Evolutionary conservation across 2,113 vertebrate species (phyloP).

Genomic region (Isichthys henryi): DNA sequence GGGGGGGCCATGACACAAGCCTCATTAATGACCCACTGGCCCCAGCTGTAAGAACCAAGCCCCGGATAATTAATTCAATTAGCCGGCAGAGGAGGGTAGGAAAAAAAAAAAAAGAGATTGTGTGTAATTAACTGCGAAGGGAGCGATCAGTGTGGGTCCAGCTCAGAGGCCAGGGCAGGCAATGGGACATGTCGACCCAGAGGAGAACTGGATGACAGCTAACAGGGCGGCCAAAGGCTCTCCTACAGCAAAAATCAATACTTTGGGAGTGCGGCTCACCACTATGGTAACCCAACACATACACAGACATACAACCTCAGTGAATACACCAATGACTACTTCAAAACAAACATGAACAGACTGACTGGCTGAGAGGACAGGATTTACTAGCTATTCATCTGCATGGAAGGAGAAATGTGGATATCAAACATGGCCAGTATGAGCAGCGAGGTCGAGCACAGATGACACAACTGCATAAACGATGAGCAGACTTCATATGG

Average conservation of each 20-base stretch:
- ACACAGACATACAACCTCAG: neutral
- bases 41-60: slow-evolving; percentile 75
- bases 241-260: neutral
- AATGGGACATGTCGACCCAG: slow-evolving; percentile 63
- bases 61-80: slow-evolving; percentile 85
- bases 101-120: slow-evolving; percentile 65
- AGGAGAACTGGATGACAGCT: slow-evolving; percentile 53
- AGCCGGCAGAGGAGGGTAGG: slow-evolving; percentile 79
- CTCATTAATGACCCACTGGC: slow-evolving; percentile 80
- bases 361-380: neutral
- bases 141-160: slow-evolving; percentile 74
- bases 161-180: slow-evolving; percentile 64
- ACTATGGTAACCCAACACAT: neutral
- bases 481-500: slow-evolving; percentile 29
- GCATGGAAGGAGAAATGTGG: neutral
- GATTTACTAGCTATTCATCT: neutral
- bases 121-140: slow-evolving; percentile 76
- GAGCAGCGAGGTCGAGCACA: neutral
- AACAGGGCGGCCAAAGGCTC: neutral
- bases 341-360: too few species aligned
- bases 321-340: neutral
- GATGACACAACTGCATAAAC: neutral
- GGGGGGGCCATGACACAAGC: slow-evolving; percentile 43
- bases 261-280: neutral
- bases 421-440: neutral